Conservation (phyloP, 2,797 vertebrate genomes). For the Oreortyx pictus region DNA sequence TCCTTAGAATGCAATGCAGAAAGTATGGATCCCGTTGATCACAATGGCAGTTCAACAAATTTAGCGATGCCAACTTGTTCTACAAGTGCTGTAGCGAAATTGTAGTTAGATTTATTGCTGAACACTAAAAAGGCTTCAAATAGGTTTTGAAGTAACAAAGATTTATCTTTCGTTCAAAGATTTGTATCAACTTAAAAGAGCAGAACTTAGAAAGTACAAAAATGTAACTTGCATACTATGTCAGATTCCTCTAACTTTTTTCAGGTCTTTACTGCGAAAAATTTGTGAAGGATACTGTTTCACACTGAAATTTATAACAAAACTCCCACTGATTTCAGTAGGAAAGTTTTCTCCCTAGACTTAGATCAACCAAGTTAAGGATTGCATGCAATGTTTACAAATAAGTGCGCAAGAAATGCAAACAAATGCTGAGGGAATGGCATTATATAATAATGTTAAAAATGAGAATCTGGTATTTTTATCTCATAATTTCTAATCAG, state of each 20-base stretch:
- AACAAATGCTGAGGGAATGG: not conserved
- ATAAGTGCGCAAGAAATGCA: not conserved
- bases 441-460: not conserved
- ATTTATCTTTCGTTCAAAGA: slow-evolving; percentile 33
- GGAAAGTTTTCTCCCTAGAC: not conserved
- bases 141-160: slow-evolving; percentile 8
- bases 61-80: not conserved
- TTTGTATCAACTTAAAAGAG: not conserved
- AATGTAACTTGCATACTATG: not conserved
- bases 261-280: not conserved
- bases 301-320: not conserved
- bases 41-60: slow-evolving; percentile 1
- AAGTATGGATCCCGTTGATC: not conserved
- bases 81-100: not conserved
- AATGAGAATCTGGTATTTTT: slow-evolving; percentile 20
- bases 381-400: not conserved
- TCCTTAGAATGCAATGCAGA: not conserved
- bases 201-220: not conserved
- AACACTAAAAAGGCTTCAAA: slow-evolving; percentile 8
- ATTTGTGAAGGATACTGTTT: not conserved
- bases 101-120: slow-evolving; percentile 19
- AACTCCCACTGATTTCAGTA: not conserved
- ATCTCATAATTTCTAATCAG: slow-evolving; percentile 11
- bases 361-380: not conserved
- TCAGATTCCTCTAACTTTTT: not conserved